phyloP scores from a whole-genome alignment of 2,888 invertebrate genomes.

The Rhyacophila evoluta region DNA sequence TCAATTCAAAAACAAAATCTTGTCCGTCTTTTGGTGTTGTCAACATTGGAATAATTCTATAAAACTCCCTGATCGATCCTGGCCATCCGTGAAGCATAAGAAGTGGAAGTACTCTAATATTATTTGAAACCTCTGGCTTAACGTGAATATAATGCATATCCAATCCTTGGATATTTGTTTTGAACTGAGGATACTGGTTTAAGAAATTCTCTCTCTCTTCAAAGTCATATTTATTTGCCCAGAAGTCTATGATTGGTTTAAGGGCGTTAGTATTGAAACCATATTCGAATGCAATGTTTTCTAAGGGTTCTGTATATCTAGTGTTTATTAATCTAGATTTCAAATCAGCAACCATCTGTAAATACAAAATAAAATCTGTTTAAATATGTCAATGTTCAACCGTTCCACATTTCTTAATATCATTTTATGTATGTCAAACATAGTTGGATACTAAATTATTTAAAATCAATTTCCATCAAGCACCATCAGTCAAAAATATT shows the following conservation, averaged over 20 bases:
- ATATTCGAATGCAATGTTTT: constrained; percentile 80
- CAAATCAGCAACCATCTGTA: constrained; percentile 45
- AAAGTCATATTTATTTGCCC: constrained; percentile 80
- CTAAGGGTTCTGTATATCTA: constrained; percentile 71
- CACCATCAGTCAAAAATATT: no score
- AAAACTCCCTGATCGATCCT: constrained; percentile 88
- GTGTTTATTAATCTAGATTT: constrained; percentile 38
- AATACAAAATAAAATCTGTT: constrained; percentile 59
- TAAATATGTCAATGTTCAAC: no score
- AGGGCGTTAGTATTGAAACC: constrained; percentile 83
- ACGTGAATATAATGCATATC: constrained; percentile 83
- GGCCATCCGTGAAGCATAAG: constrained; percentile 92
- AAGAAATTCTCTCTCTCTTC: constrained; percentile 75
- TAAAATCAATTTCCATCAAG: no score
- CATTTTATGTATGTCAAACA: no score
- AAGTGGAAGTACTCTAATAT: constrained; percentile 73
- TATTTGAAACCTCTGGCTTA: constrained; percentile 67
- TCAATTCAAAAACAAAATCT: constrained; percentile 74
- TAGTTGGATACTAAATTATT: no score
- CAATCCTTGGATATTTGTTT: constrained; percentile 79
- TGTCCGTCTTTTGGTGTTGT: constrained; percentile 66
- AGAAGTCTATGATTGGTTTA: constrained; percentile 77
- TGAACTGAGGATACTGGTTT: constrained; percentile 81
- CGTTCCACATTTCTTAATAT: no score
- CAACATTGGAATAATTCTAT: constrained; percentile 79